phyloP scores from a whole-genome alignment of 2,113 vertebrate genomes.

The Ancistrus triradiatus region DNA sequence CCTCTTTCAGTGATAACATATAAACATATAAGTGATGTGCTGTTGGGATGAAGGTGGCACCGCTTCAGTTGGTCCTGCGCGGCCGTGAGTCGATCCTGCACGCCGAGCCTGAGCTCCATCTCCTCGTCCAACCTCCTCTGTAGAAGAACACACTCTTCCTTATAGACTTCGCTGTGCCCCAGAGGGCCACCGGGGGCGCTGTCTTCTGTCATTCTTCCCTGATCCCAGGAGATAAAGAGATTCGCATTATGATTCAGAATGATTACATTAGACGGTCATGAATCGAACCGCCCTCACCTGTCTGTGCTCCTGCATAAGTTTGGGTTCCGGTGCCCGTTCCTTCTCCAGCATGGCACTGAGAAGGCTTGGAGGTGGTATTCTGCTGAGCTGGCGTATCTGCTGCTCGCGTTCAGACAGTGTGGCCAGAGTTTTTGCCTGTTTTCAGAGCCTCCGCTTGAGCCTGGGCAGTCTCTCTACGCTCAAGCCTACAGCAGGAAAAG shows the following conservation, averaged over 20 bases:
- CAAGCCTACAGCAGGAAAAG: conserved; percentile 60
- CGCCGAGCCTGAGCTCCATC: conserved; percentile 63
- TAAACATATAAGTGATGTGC: too few species aligned
- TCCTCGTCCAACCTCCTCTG: conserved; percentile 77
- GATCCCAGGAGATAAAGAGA: conserved; percentile 14
- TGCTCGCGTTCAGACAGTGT: conserved; percentile 81
- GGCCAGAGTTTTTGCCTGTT: conserved; percentile 80
- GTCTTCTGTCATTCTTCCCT: conserved; percentile 70
- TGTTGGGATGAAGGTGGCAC: conserved; percentile 42
- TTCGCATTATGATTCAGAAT: background rate
- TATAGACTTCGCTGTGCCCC: conserved; percentile 66
- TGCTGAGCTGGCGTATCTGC: conserved; percentile 74
- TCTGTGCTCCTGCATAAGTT: conserved; percentile 47
- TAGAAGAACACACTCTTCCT: conserved; percentile 73
- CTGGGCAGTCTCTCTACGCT: conserved; percentile 68
- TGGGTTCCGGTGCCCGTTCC: conserved; percentile 52
- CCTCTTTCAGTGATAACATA: too few species aligned
- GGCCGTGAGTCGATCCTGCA: conserved; percentile 79
- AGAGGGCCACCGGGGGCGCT: conserved; percentile 85
- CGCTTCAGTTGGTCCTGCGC: conserved; percentile 73
- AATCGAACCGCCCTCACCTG: conserved; percentile 38
- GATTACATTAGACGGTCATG: too few species aligned
- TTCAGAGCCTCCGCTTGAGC: conserved; percentile 72
- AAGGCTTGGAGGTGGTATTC: too few species aligned
- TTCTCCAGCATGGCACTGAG: conserved; percentile 71